Conservation (phyloP, 2,797 vertebrate genomes). For the Caiman crocodilus region DNA sequence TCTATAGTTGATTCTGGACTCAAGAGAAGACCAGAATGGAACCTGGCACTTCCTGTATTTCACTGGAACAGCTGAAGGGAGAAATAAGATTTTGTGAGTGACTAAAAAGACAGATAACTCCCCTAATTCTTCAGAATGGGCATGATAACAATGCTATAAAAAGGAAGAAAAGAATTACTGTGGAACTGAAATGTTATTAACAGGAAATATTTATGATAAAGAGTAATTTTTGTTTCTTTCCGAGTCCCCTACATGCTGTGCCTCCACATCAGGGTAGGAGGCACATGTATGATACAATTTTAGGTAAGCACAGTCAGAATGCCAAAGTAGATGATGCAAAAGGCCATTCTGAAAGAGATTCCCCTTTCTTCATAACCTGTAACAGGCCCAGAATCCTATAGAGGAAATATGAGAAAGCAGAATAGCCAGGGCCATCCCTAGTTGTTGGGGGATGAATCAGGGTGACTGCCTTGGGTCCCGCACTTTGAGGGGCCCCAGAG, state of each 20-base stretch:
- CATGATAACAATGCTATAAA: slow-evolving; percentile 19
- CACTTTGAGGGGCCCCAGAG: too few relatives aligned
- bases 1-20: not conserved
- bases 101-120: not conserved
- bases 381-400: not conserved
- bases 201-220: not conserved
- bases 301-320: accelerated
- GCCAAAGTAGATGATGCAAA: not conserved
- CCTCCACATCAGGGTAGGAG: not conserved
- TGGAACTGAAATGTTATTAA: slow-evolving; percentile 12
- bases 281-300: not conserved
- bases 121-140: slow-evolving; percentile 20
- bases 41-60: slow-evolving; percentile 37
- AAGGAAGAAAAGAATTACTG: slow-evolving; percentile 18
- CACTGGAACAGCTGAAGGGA: slow-evolving; percentile 3
- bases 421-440: too few relatives aligned
- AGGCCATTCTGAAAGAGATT: not conserved
- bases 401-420: not conserved
- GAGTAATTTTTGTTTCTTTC: not conserved
- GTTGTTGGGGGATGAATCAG: too few relatives aligned
- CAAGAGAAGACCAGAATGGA: not conserved
- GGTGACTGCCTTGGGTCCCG: too few relatives aligned
- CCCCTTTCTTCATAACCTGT: not conserved
- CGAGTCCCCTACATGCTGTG: not conserved
- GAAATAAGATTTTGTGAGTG: not conserved